A percentile compares a stretch with the other conserved stretches of the same genome.
Conservation (phyloP, 2,888 invertebrate genomes). For the Ramazzottius varieornatus region DNA sequence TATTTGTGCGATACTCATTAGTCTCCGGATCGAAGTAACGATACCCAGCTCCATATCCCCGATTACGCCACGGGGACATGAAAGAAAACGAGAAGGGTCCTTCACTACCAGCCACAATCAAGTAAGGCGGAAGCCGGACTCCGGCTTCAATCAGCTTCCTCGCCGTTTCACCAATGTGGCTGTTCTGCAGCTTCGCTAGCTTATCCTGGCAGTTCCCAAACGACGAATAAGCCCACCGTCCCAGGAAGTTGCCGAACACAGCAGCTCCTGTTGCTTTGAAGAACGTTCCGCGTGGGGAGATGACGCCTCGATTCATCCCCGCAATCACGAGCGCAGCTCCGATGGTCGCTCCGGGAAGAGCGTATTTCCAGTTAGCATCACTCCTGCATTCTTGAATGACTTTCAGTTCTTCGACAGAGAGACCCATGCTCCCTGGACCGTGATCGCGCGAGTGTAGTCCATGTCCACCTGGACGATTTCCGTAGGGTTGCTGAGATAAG, state of each 20-base stretch:
- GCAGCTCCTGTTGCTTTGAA: not conserved
- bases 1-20: too few species aligned
- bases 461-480: not conserved
- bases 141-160: not conserved
- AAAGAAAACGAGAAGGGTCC: not conserved
- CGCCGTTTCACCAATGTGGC: not conserved
- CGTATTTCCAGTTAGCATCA: not conserved
- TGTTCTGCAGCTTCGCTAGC: not conserved
- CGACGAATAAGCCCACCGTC: not conserved
- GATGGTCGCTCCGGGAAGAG: not conserved
- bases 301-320: not conserved
- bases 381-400: not conserved
- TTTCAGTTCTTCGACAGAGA: not conserved
- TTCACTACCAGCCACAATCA: not conserved
- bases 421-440: not conserved
- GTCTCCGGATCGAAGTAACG: too few species aligned
- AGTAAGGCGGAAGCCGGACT: not conserved
- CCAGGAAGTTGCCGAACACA: not conserved
- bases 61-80: not conserved
- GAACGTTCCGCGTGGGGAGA: not conserved
- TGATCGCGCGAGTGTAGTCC: not conserved
- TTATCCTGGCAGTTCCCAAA: not conserved
- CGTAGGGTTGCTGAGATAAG: too few species aligned
- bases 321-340: not conserved
- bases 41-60: not conserved